Evolutionary conservation across 2,888 invertebrate species (phyloP).

Genomic region (Mycogona germanica): DNA sequence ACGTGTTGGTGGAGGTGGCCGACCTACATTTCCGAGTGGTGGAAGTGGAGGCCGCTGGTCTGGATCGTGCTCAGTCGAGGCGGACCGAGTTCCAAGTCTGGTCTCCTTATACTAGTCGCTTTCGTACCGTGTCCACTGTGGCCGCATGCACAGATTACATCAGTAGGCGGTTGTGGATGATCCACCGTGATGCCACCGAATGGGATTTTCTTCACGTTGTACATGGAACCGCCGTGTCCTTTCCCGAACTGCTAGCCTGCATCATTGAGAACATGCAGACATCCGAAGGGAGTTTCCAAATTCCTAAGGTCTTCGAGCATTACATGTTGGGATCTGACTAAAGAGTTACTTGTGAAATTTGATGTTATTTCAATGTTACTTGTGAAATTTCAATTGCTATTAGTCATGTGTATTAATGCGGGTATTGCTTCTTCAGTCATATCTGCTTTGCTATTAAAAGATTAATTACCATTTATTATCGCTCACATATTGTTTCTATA

Average conservation of each 20-base stretch:
- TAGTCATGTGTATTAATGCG: too few relatives aligned
- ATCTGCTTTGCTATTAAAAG: too few relatives aligned
- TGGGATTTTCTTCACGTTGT: slow-evolving; percentile 50
- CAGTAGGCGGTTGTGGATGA: slow-evolving; percentile 62
- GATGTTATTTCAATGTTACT: too few relatives aligned
- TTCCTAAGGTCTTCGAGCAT: too few relatives aligned
- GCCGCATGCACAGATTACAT: slow-evolving; percentile 59
- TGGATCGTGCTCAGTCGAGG: slow-evolving; percentile 52
- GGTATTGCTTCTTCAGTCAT: too few relatives aligned
- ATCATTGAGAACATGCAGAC: slow-evolving; percentile 44
- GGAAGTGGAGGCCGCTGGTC: slow-evolving; percentile 46
- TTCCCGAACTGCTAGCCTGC: slow-evolving; percentile 60
- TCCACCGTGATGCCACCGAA: slow-evolving; percentile 41
- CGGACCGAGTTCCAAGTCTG: slow-evolving; percentile 59
- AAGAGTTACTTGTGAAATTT: too few relatives aligned
- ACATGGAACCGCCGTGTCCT: slow-evolving; percentile 57
- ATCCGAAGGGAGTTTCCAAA: neutral
- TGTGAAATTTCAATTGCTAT: too few relatives aligned
- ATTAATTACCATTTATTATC: too few relatives aligned
- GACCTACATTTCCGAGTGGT: slow-evolving; percentile 53
- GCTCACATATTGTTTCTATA: too few relatives aligned
- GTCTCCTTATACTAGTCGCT: slow-evolving; percentile 48
- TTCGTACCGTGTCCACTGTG: slow-evolving; percentile 59
- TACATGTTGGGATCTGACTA: too few relatives aligned
- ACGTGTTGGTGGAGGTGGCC: slow-evolving; percentile 51